Evolutionary conservation across 2,888 invertebrate species (phyloP).

Genomic region (Aleiodes alternator): DNA sequence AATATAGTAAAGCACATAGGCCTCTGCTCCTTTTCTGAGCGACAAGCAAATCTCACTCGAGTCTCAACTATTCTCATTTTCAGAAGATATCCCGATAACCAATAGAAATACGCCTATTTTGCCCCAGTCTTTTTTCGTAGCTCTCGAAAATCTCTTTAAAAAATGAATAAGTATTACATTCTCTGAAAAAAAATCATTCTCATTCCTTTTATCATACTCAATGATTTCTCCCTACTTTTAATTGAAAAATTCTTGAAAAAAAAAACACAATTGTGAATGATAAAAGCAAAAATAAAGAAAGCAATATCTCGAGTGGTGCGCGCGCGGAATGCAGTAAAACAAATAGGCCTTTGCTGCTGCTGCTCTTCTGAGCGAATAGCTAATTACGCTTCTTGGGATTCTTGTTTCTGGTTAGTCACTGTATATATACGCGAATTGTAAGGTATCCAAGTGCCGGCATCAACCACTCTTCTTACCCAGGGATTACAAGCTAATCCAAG

Average conservation of each 20-base stretch:
- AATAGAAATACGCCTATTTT: too few species aligned
- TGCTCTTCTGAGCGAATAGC: slow-evolving; percentile 67
- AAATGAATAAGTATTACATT: too few species aligned
- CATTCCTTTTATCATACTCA: too few species aligned
- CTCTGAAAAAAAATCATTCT: too few species aligned
- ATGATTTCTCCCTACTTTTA: slow-evolving; percentile 14
- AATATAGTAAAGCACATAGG: too few species aligned
- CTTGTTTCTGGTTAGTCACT: slow-evolving; percentile 72
- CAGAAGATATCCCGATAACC: too few species aligned
- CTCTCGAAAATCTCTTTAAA: too few species aligned
- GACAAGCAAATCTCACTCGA: too few species aligned
- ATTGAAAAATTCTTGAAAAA: slow-evolving; percentile 10
- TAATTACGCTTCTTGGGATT: slow-evolving; percentile 74
- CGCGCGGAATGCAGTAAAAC: slow-evolving; percentile 69
- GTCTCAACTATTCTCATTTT: too few species aligned
- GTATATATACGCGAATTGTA: slow-evolving; percentile 42
- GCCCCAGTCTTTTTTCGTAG: too few species aligned
- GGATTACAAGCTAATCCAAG: slow-evolving; percentile 70
- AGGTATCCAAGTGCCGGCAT: slow-evolving; percentile 49
- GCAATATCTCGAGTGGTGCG: slow-evolving; percentile 58
- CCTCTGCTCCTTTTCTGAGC: too few species aligned
- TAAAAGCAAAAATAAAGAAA: slow-evolving; percentile 36
- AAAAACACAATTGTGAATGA: neutral
- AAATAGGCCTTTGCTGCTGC: slow-evolving; percentile 62
- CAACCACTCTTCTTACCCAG: slow-evolving; percentile 51